These are phyloP conservation scores for Dexiosoma caninum DNA, from an alignment of 2,888 invertebrate genomes.

Conservation along the genomic window DNA sequence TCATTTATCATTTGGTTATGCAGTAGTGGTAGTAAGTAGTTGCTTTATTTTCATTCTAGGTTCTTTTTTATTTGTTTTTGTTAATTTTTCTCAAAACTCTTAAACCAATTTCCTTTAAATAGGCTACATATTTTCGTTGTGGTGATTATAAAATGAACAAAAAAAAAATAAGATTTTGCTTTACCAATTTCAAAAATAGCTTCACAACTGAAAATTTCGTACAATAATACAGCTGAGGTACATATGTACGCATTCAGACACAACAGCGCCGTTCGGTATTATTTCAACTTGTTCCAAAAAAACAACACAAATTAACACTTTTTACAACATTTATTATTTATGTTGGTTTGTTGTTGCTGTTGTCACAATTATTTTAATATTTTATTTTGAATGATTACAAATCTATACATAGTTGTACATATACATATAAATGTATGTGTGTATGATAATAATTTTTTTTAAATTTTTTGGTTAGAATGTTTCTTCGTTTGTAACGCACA, in stretches of 20 bases:
- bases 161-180: no score
- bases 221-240: slow-evolving; percentile 11
- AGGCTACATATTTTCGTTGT: no score
- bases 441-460: not conserved
- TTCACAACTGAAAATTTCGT: slow-evolving; percentile 40
- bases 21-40: not conserved
- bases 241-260: no score
- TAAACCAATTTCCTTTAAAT: not conserved
- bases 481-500: slow-evolving; percentile 42
- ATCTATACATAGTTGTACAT: no score
- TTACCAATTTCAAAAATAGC: slow-evolving; percentile 33
- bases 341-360: slow-evolving; percentile 9
- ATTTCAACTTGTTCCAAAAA: slow-evolving; percentile 13
- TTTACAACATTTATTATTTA: slow-evolving; percentile 5
- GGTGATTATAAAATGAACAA: no score
- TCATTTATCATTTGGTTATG: slow-evolving; percentile 51
- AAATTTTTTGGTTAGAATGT: not conserved
- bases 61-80: not conserved
- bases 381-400: slow-evolving; percentile 14
- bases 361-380: slow-evolving; percentile 19
- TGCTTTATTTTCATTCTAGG: not conserved
- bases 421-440: no score
- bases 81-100: slow-evolving; percentile 1
- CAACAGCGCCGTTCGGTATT: not conserved
- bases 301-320: not conserved